Evolutionary conservation across 2,797 vertebrate species (phyloP).

Genomic region (Sebastes flavidus): DNA sequence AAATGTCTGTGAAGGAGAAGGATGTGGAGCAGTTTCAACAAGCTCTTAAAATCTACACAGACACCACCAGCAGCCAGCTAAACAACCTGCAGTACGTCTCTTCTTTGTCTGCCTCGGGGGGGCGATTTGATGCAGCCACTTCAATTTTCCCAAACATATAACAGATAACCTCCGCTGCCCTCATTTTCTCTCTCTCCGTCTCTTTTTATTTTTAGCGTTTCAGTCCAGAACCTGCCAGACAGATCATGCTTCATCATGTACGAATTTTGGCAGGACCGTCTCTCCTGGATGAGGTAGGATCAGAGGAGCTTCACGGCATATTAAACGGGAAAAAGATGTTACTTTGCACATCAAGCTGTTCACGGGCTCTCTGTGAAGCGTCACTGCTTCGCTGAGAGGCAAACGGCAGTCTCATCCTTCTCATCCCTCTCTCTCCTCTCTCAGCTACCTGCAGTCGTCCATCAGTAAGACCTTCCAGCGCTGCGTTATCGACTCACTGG

Average conservation of each 20-base stretch:
- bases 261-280: conserved; percentile 84
- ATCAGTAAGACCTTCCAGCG: conserved; percentile 91
- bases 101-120: conserved; percentile 12
- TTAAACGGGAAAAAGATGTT: conserved; percentile 10
- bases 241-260: conserved; percentile 86
- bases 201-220: conserved; percentile 79
- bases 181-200: not conserved
- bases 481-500: conserved; percentile 87
- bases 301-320: not conserved
- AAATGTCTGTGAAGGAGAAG: conserved; percentile 88
- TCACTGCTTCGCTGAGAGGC: not conserved
- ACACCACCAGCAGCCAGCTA: conserved; percentile 85
- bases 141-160: conserved; percentile 16
- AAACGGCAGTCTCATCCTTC: conserved; percentile 4
- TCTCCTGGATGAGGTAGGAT: conserved; percentile 83
- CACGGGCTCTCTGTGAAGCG: conserved; percentile 18
- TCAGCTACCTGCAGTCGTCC: conserved; percentile 89
- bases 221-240: conserved; percentile 87
- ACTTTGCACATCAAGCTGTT: not conserved
- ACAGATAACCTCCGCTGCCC: conserved; percentile 1
- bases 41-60: conserved; percentile 88
- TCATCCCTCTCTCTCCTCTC: not conserved
- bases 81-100: conserved; percentile 88
- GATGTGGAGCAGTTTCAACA: conserved; percentile 86
- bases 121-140: conserved; percentile 20